Evolutionary conservation across 2,888 invertebrate genomes (phyloP), one percentile per base, ranked within the genome.

Genomic region (Falcaria lacertinaria): DNA sequence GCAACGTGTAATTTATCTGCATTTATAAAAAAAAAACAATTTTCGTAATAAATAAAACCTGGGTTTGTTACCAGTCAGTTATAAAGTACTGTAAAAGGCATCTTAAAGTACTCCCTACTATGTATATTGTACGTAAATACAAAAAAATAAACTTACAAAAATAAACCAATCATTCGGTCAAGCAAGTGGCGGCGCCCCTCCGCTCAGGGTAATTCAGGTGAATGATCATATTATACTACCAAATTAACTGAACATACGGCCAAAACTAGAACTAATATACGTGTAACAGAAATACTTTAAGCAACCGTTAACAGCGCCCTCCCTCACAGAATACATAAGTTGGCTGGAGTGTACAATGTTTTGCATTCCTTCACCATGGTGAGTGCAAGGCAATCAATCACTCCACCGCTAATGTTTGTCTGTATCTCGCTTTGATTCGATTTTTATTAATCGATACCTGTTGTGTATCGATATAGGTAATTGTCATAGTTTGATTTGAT

Each of bases 311-410:
- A 28, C 28, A 28, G 28, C 28, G 28, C 28, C 28, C 28, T 28
- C 28, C 11, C 11, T 28, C 28, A 28, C 28, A 11, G 7, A 11
- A 2, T 28, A 28, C 8, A 28, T 28, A 28, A 28, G 3, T 28
- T 28, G 11, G 28, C 11, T 11, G 28, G 11, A 28, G 48, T 40
- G 39, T 41, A 44, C 50, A 62, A 45, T 86, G 86, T 86, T 84
- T n/a, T 81, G 81, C 80, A 69, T 78, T 73, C 72, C 62, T 77
- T 86, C 86, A 80, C 87, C 87, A 86, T 87, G 87, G 86, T 72
- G 84, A 84, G 61, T 71, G 73, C 71, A 58, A 37, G 39, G 11
- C 62, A 63, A 72, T 65, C 68, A 74, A 73, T 73, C 72, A 70
- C 41, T 52, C 43, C 43, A 45, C 38, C 44, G 47, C 40, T 40